Base-by-base conservation (phyloP, 1,140 invertebrate species). In the Nilaparvata lugens region DNA sequence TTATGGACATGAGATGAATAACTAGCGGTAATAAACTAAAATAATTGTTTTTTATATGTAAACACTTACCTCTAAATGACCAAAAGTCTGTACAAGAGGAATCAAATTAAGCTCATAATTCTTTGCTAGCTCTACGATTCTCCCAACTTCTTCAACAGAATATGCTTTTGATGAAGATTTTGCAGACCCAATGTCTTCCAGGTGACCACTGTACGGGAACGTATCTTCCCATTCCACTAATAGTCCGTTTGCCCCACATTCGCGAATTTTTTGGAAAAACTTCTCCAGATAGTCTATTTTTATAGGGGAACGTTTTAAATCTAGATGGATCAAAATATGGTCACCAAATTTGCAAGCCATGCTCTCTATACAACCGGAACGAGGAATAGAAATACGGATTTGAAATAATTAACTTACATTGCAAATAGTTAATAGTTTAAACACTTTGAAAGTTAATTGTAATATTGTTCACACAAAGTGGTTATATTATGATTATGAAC, bases 61-160 rank as follows among this genome's bases (percentile, higher is more conserved):
- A 18, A 57, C 23, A 19, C 53, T 62, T 65, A 78, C 78, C 71
- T 97, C 92, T 71, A 95, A 73, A 73, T 98, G 95, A 2, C 95
- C 95, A 76, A 98, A 96, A 4, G 95, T 97, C 76, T 97, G 96
- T 7, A 98, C 80, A 3, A 98, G 76, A 18, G 96, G 96, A 67
- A 98, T 90, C 2, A 97, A 82, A 62, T 88, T 83, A 1, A 98
- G 74, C 1, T 78, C 74, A 42, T 71, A 79, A 64, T 84, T 75
- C 60, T 81, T 77, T 9, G 86, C 85, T 48, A 83, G 69, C 45
- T 78, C 71, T 18, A 82, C 65, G 19, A 90, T 78, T 61, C 76
- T 74, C 13, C 70, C 67, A 42, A 87, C 79, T 58, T 88, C 83
- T 48, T 81, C 78, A 28, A 70, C 64, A 0, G 78, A 79, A 67